Percentiles rank a stretch among this genome's conserved stretches.
phyloP scores from a whole-genome alignment of 2,888 invertebrate species.

The Seladonia tumulorum region DNA sequence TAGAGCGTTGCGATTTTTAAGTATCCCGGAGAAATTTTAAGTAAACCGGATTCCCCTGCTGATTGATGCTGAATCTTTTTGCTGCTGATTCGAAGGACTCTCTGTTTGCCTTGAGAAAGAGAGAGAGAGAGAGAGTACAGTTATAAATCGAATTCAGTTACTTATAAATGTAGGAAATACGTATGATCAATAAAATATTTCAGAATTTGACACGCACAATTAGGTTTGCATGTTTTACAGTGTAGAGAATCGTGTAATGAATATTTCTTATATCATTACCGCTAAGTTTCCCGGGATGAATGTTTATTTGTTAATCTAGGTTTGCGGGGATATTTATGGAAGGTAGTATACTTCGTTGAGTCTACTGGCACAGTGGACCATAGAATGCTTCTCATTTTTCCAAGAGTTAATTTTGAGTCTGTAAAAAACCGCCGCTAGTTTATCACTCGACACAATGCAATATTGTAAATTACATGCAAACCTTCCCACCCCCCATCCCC shows the following conservation, averaged over 20 bases:
- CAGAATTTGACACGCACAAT: background rate
- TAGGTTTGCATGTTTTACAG: background rate
- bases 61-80: background rate
- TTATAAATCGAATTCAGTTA: background rate
- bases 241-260: background rate
- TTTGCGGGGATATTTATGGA: background rate
- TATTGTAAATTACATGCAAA: background rate
- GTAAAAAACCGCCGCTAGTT: background rate
- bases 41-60: background rate
- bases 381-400: background rate
- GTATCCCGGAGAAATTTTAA: background rate
- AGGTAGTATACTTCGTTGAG: background rate
- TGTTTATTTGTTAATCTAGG: background rate
- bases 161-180: background rate
- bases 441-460: slow-evolving; percentile 2
- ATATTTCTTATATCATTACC: background rate
- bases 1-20: background rate
- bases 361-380: background rate
- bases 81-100: background rate
- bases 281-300: background rate
- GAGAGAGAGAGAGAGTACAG: too few relatives aligned
- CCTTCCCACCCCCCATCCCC: too few relatives aligned
- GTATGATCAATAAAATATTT: background rate
- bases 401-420: background rate
- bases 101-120: background rate